These are phyloP conservation scores for Hypocryptadius cinnamomeus DNA, from an alignment of 2,113 vertebrate genomes.

Conservation along the genomic window DNA sequence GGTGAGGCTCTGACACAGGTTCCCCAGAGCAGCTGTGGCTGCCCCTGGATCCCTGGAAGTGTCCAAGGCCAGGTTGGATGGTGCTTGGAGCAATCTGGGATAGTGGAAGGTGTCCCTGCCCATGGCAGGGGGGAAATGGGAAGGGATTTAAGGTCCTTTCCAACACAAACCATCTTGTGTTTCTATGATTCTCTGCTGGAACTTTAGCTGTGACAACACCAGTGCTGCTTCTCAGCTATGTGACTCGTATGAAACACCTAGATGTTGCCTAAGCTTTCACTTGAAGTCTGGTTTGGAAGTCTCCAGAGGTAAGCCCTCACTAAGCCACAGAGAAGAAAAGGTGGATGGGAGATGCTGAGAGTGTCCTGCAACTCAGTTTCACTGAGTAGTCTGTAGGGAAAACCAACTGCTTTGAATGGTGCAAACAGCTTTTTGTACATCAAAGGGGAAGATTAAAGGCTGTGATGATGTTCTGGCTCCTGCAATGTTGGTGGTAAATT, in stretches of 20 bases:
- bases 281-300: background rate
- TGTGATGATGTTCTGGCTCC: background rate
- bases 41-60: background rate
- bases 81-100: rapidly evolving
- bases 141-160: background rate
- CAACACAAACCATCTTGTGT: background rate
- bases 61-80: rapidly evolving
- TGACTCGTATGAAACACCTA: background rate
- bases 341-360: background rate
- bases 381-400: background rate
- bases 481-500: background rate
- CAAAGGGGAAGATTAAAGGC: background rate
- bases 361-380: background rate
- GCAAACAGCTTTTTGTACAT: background rate
- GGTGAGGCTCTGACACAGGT: rapidly evolving
- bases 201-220: background rate
- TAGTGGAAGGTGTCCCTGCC: rapidly evolving
- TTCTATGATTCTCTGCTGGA: background rate
- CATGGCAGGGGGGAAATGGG: background rate
- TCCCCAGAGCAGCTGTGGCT: background rate
- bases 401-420: background rate
- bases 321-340: background rate
- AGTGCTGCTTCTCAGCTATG: background rate
- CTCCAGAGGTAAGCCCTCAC: background rate
- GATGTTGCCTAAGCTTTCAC: background rate